Percentiles rank a stretch among this genome's conserved stretches.
Conservation (phyloP, 2,888 invertebrate genomes). For the Altica lythri region DNA sequence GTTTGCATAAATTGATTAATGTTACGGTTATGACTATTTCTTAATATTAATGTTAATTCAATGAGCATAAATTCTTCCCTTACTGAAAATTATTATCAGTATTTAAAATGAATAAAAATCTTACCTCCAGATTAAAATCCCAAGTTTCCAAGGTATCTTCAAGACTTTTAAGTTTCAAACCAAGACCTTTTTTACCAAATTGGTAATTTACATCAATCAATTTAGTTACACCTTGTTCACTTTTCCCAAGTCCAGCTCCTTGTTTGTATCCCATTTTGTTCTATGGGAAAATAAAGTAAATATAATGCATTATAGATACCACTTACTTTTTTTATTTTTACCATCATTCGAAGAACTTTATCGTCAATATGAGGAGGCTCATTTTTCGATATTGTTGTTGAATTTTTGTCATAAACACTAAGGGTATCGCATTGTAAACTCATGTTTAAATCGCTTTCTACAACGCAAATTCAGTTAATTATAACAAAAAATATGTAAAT, state of each 20-base stretch:
- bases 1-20: too few relatives aligned
- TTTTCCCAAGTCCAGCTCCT: constrained; percentile 85
- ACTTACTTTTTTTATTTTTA: constrained; percentile 17
- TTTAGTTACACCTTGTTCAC: constrained; percentile 77
- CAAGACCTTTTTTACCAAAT: constrained; percentile 83
- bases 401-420: constrained; percentile 11
- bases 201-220: constrained; percentile 82
- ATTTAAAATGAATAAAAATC: too few relatives aligned
- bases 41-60: too few relatives aligned
- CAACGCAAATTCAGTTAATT: too few relatives aligned
- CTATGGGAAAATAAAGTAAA: constrained; percentile 50
- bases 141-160: constrained; percentile 68
- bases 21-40: too few relatives aligned
- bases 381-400: constrained; percentile 7
- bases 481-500: too few relatives aligned
- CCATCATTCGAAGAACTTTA: constrained; percentile 40
- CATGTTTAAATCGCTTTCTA: constrained; percentile 18
- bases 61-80: too few relatives aligned
- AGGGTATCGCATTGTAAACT: constrained; percentile 23
- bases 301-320: too few relatives aligned
- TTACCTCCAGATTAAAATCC: constrained; percentile 61
- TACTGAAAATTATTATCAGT: too few relatives aligned
- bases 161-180: constrained; percentile 66
- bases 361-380: constrained; percentile 29
- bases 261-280: constrained; percentile 80